Evolutionary conservation across 2,113 vertebrate species (phyloP).

Genomic region (Tetraodon nigroviridis): DNA sequence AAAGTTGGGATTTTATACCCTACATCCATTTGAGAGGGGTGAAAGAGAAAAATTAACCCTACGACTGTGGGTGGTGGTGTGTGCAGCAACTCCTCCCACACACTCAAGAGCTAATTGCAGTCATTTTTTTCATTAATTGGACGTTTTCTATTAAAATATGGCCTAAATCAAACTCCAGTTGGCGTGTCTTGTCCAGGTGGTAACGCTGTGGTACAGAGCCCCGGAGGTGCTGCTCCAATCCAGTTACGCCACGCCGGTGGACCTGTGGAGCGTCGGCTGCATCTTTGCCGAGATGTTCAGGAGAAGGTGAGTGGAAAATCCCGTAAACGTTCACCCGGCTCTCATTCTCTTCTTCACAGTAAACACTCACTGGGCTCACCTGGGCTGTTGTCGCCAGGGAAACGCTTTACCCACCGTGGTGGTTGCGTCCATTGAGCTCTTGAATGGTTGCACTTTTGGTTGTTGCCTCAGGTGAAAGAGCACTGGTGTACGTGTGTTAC

Average conservation of each 20-base stretch:
- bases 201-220: slow-evolving; percentile 96
- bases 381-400: no score
- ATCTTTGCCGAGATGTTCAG: slow-evolving; percentile 99
- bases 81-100: neutral
- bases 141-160: neutral
- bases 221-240: slow-evolving; percentile 97
- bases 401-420: no score
- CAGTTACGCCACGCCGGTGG: slow-evolving; percentile 95
- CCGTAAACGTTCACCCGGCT: neutral
- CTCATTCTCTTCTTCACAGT: no score
- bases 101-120: no score
- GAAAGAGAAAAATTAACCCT: slow-evolving; percentile 41
- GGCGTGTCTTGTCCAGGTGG: slow-evolving; percentile 76
- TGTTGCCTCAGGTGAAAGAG: no score
- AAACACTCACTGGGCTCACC: no score
- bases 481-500: no score
- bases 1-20: slow-evolving; percentile 69
- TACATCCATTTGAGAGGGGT: slow-evolving; percentile 48
- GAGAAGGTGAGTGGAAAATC: slow-evolving; percentile 82
- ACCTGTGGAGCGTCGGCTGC: slow-evolving; percentile 98
- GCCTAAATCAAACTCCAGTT: no score
- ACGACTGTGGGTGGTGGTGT: slow-evolving; percentile 10
- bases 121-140: neutral
- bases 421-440: no score
- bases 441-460: no score